A percentile compares a stretch with the other conserved stretches of the same genome.
Conservation (phyloP, 1,140 invertebrate genomes). For the Alviniconcha marisindica region DNA sequence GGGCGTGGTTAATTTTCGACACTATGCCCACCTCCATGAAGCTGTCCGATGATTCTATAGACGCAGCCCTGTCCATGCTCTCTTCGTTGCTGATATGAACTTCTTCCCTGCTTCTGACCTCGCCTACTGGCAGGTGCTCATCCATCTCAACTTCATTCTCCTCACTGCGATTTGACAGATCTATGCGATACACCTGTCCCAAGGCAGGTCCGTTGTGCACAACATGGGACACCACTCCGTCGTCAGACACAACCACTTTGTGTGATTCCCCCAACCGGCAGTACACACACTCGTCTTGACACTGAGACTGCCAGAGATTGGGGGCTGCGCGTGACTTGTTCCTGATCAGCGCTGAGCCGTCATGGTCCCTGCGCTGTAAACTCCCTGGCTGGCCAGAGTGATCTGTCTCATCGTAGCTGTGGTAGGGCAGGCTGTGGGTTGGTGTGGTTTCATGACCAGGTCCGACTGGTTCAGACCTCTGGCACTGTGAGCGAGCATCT, state of each 20-base stretch:
- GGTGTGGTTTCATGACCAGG: background rate
- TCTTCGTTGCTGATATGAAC: no score
- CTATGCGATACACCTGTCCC: slow-evolving; percentile 18
- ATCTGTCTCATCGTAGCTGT: slow-evolving; percentile 5
- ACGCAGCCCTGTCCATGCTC: background rate
- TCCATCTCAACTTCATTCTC: background rate
- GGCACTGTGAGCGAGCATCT: no score
- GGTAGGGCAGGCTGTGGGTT: background rate
- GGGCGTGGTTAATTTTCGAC: slow-evolving; percentile 2
- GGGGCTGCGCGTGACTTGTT: background rate
- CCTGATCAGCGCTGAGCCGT: background rate
- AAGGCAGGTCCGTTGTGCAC: background rate
- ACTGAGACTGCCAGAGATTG: background rate
- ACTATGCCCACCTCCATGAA: slow-evolving; percentile 17
- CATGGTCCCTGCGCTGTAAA: background rate
- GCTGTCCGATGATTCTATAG: slow-evolving; percentile 9
- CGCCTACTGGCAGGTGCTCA: no score
- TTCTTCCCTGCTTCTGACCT: no score
- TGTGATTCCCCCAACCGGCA: background rate
- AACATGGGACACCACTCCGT: slow-evolving; percentile 6
- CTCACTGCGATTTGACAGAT: slow-evolving; percentile 4
- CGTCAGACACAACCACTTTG: slow-evolving; percentile 23
- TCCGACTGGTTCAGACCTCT: no score
- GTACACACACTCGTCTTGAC: background rate
- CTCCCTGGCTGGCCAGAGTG: background rate